These are phyloP conservation scores for Sebastes kiyomatsui DNA, from an alignment of 2,797 vertebrate species.

Conservation along the genomic window DNA sequence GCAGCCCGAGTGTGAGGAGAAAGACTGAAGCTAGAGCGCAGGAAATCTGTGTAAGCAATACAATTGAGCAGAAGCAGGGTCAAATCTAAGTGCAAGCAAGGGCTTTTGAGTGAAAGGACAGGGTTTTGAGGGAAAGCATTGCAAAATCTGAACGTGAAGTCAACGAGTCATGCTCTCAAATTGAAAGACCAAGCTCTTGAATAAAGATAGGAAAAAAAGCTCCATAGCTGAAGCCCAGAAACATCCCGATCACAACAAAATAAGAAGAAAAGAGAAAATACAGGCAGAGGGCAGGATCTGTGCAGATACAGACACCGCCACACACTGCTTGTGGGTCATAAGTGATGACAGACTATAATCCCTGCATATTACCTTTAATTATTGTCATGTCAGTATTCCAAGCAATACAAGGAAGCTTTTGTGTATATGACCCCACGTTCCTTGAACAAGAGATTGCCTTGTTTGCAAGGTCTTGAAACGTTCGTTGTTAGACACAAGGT, in stretches of 20 bases:
- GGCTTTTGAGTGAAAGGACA: too few species aligned
- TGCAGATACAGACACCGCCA: background rate
- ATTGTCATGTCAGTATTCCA: background rate
- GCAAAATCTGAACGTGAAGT: background rate
- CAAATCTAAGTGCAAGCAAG: too few species aligned
- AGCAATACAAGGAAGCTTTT: background rate
- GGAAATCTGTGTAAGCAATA: background rate
- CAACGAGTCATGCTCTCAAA: background rate
- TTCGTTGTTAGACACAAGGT: background rate
- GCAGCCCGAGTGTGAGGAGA: background rate
- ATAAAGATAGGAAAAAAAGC: background rate
- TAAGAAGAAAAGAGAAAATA: background rate
- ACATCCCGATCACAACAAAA: background rate
- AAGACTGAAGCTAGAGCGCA: too few species aligned
- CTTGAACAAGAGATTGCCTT: background rate
- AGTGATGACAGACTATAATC: background rate
- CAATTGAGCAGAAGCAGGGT: too few species aligned
- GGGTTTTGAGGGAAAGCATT: background rate
- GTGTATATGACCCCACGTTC: background rate
- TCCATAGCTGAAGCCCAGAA: background rate
- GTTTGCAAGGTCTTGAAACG: background rate
- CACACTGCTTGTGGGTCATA: background rate
- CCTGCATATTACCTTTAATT: background rate
- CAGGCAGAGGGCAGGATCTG: background rate
- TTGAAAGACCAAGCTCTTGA: background rate